A percentile compares a stretch with the other conserved stretches of the same genome.
Evolutionary conservation across 2,888 invertebrate genomes (phyloP).

Genomic region (Brachyopa scutellaris): DNA sequence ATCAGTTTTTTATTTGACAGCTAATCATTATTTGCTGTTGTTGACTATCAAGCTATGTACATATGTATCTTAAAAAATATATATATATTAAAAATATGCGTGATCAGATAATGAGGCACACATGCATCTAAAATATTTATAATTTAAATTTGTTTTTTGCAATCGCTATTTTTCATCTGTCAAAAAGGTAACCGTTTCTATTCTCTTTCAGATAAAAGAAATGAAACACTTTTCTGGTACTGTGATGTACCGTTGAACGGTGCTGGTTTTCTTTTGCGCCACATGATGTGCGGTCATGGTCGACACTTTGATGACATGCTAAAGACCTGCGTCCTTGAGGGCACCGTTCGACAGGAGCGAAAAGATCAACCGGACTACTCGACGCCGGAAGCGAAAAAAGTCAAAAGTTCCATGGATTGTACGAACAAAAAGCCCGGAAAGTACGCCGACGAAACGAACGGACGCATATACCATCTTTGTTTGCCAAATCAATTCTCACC

Average conservation of each 20-base stretch:
- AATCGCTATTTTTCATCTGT: background rate
- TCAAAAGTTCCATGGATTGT: conserved; percentile 36
- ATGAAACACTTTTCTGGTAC: conserved; percentile 71
- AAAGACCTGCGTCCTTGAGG: conserved; percentile 67
- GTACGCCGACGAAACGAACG: conserved; percentile 67
- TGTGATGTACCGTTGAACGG: conserved; percentile 73
- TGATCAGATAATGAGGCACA: too few relatives aligned
- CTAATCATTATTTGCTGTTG: too few relatives aligned
- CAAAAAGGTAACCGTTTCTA: background rate
- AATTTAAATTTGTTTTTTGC: background rate
- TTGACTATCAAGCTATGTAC: too few relatives aligned
- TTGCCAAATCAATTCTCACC: conserved; percentile 56
- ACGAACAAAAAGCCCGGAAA: conserved; percentile 52
- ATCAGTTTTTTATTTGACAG: too few relatives aligned
- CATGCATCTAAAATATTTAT: too few relatives aligned
- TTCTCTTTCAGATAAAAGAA: conserved; percentile 55
- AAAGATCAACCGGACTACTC: background rate
- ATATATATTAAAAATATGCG: too few relatives aligned
- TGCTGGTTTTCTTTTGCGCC: conserved; percentile 56
- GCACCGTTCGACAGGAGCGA: conserved; percentile 47
- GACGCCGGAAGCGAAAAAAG: background rate
- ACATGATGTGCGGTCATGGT: conserved; percentile 71
- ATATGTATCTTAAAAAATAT: too few relatives aligned
- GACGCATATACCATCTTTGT: conserved; percentile 71
- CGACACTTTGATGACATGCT: conserved; percentile 62